These are phyloP conservation scores for Amblyopsis rosae DNA, from an alignment of 2,113 vertebrate species.

Conservation along the genomic window DNA sequence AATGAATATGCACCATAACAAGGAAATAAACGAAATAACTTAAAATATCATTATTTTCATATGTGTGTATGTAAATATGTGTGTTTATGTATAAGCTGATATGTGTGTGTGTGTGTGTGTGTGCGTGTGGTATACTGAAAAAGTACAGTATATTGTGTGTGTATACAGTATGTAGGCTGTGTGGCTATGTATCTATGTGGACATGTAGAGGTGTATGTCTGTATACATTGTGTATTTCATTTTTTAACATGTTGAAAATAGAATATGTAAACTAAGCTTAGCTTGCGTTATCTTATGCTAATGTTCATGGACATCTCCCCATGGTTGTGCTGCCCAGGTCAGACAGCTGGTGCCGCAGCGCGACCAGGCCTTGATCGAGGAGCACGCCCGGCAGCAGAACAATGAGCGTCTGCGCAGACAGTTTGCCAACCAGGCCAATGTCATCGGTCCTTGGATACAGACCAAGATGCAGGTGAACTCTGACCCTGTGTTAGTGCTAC, in stretches of 20 bases:
- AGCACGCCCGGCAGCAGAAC: slow-evolving; percentile 94
- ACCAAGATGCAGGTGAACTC: slow-evolving; percentile 94
- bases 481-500: background rate
- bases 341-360: slow-evolving; percentile 93
- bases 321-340: slow-evolving; percentile 76
- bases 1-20: background rate
- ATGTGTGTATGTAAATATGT: too few species aligned
- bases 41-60: too few species aligned
- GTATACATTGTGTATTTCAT: background rate
- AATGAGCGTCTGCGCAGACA: slow-evolving; percentile 94
- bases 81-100: background rate
- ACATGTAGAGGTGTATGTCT: too few species aligned
- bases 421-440: slow-evolving; percentile 95
- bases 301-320: background rate
- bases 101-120: background rate
- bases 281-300: background rate
- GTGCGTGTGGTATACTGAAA: background rate
- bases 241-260: background rate
- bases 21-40: background rate
- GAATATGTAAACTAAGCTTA: too few species aligned
- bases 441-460: slow-evolving; percentile 98
- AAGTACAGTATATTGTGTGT: background rate
- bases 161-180: too few species aligned
- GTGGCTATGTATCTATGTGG: too few species aligned
- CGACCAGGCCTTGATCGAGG: slow-evolving; percentile 94